These are phyloP conservation scores for Halocaridina rubra DNA, from an alignment of 2,888 invertebrate genomes.

Conservation along the genomic window DNA sequence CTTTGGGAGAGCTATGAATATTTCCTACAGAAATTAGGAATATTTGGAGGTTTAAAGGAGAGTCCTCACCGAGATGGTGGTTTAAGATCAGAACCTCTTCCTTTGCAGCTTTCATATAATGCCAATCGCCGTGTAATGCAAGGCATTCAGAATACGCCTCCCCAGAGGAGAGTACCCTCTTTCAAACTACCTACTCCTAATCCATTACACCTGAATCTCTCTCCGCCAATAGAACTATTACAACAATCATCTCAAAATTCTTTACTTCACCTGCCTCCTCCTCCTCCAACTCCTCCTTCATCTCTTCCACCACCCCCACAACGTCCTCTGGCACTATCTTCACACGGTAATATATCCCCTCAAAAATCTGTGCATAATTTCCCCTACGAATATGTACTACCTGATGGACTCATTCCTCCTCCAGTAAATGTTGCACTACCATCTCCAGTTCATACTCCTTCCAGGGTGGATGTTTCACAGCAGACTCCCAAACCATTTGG, in stretches of 20 bases:
- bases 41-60: slow-evolving; percentile 38
- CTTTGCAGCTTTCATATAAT: slow-evolving; percentile 27
- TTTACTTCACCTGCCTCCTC: background rate
- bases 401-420: background rate
- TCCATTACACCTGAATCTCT: background rate
- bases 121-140: background rate
- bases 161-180: too few relatives aligned
- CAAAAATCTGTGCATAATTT: background rate
- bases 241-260: background rate
- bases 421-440: background rate
- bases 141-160: background rate
- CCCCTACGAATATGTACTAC: slow-evolving; percentile 36
- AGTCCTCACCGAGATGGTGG: background rate
- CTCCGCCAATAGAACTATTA: background rate
- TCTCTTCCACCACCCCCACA: background rate
- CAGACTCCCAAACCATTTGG: background rate
- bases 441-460: background rate
- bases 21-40: slow-evolving; percentile 46
- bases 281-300: background rate
- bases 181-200: background rate
- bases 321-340: background rate
- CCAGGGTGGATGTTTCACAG: background rate
- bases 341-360: background rate
- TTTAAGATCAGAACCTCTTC: slow-evolving; percentile 34
- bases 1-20: slow-evolving; percentile 58